Evolutionary conservation across 2,888 invertebrate genomes (phyloP), one percentile per base, ranked within the genome.

Genomic region (Polia nebulosa): DNA sequence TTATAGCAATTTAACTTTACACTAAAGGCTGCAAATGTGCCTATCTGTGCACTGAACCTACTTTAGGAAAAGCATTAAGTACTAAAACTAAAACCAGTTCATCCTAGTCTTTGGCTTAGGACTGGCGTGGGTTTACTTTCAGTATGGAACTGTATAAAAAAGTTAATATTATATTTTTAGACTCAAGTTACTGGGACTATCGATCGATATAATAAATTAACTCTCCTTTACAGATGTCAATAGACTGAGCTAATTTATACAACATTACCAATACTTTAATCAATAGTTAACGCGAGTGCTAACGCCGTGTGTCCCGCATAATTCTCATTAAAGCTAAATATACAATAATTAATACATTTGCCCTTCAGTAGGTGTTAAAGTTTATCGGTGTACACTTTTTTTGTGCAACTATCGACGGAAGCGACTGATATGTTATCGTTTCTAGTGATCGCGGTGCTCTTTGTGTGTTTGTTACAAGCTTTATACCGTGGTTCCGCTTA

Each of bases 401-500:
- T 76, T 69, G 57, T 72, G 51, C 49, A 47, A 52, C 66, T 81
- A 83, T 78, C 78, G 60, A 59, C 85, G 85, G 85, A 85, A 78
- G 74, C 62, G 8, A 47, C 57, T 57, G 82, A 82, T 85, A 85
- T 7, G 75, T 56, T 85, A 85, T 85, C 84, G 68, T n/a, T 61
- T 63, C 62, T 62, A 61, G 75, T 34, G 68, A 84, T 81, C 80
- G 81, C 82, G 78, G 82, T 49, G 15, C 64, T 78, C 73, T 84
- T 85, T 76, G 45, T 80, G 63, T 58, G 20, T 36, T 20, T 2
- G 27, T 52, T 51, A 32, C 7, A 32, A 60, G 61, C 11, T 27
- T 29, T 51, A 15, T 45, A 17, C 58, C 34, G 52, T 27, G 60
- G 17, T 17, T 64, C 9, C 6, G 27, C 56, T 49, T 57, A 44